phyloP scores from a whole-genome alignment of 2,888 invertebrate genomes.

The Ormyrus nitidulus region DNA sequence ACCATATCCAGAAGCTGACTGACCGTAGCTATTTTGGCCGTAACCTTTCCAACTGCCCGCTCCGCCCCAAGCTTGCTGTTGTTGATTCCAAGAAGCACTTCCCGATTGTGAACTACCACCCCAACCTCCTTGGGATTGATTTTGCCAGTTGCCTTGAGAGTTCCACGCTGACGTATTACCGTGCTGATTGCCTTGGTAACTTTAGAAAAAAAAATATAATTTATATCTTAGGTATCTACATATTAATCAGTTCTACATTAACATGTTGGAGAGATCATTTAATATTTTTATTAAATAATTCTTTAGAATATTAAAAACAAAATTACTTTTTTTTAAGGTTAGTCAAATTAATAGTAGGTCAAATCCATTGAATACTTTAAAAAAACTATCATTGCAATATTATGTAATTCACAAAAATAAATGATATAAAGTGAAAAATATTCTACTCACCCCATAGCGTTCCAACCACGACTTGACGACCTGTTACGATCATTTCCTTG shows the following conservation, averaged over 20 bases:
- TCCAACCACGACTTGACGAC: slow-evolving; percentile 64
- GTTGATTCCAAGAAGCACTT: slow-evolving; percentile 53
- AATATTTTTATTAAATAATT: too few species aligned
- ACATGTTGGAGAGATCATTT: too few species aligned
- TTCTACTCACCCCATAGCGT: slow-evolving; percentile 41
- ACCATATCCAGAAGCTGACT: slow-evolving; percentile 8
- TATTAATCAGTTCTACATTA: too few species aligned
- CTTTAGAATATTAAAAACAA: neutral
- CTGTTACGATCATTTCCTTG: slow-evolving; percentile 67
- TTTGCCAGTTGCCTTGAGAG: slow-evolving; percentile 35
- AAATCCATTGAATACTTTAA: too few species aligned
- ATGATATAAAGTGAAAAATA: neutral
- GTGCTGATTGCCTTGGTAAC: slow-evolving; percentile 58
- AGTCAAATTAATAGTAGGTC: neutral
- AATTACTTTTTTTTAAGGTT: neutral
- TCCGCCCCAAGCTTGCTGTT: slow-evolving; percentile 57
- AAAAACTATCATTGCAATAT: too few species aligned
- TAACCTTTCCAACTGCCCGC: slow-evolving; percentile 69
- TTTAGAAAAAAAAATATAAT: slow-evolving; percentile 7
- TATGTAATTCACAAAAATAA: neutral
- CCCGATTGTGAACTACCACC: slow-evolving; percentile 2
- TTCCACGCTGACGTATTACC: slow-evolving; percentile 1
- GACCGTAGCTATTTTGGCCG: slow-evolving; percentile 59
- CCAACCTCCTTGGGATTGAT: slow-evolving; percentile 25
- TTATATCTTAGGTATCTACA: too few species aligned